phyloP scores from a whole-genome alignment of 2,113 vertebrate genomes.

The Sphyrna mokarran region DNA sequence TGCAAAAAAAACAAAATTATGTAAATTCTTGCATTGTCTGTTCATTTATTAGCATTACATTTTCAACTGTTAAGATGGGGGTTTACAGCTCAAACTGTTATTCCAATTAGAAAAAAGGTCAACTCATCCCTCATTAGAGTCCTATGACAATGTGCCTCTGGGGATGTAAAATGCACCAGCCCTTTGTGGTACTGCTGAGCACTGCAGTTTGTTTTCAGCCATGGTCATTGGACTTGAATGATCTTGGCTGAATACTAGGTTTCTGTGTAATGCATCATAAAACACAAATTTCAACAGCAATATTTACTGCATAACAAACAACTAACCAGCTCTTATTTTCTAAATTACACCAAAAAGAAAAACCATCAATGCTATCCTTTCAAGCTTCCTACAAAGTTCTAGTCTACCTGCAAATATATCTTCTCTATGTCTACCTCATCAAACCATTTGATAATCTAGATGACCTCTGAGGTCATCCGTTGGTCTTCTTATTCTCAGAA shows the following conservation, averaged over 20 bases:
- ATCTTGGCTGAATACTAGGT: not conserved
- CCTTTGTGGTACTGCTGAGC: not conserved
- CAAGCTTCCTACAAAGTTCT: not conserved
- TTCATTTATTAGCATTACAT: not conserved
- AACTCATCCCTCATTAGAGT: not conserved
- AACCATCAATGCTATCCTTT: not conserved
- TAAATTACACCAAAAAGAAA: not conserved
- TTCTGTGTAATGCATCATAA: not conserved
- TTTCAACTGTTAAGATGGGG: not conserved
- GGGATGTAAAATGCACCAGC: not conserved
- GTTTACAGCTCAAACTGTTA: not conserved
- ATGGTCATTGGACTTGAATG: not conserved
- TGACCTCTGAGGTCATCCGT: not conserved
- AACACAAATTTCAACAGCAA: not conserved
- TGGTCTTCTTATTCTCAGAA: not conserved
- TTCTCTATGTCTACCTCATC: not conserved
- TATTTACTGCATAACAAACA: not conserved
- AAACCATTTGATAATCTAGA: not conserved
- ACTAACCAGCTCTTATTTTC: not conserved
- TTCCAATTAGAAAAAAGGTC: constrained; percentile 1
- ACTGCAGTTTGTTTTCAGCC: not conserved
- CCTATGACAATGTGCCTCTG: not conserved
- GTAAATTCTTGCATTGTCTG: not conserved
- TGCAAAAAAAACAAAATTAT: not conserved
- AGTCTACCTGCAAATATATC: not conserved